Percentiles rank a stretch among this genome's conserved stretches.
These are phyloP conservation scores for Varanus komodoensis DNA, from an alignment of 2,113 vertebrate species.

Conservation along the genomic window DNA sequence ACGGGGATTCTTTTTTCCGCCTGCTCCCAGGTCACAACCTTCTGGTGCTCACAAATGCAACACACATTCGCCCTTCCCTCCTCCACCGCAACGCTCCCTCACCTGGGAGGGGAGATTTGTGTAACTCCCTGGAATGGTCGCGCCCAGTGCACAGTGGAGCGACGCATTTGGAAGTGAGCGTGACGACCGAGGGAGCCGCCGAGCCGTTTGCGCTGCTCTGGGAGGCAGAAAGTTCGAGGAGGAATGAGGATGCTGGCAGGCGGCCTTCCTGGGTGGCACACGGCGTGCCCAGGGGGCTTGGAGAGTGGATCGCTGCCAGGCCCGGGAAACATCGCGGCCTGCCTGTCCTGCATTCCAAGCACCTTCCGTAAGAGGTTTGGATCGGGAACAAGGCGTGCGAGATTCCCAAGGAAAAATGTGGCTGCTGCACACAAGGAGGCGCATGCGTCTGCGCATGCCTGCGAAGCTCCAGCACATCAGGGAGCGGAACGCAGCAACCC, in stretches of 20 bases:
- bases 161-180: background rate
- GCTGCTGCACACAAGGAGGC: background rate
- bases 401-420: background rate
- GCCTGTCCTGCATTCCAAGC: background rate
- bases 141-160: background rate
- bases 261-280: accelerated
- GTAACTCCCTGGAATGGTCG: background rate
- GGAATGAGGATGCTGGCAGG: background rate
- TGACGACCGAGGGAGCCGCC: accelerated
- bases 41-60: background rate
- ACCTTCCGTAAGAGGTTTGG: background rate
- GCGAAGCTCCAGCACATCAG: no score
- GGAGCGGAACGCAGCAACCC: background rate
- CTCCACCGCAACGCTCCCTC: background rate
- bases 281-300: background rate
- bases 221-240: background rate
- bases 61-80: background rate
- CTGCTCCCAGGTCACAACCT: no score
- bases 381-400: background rate
- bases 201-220: background rate
- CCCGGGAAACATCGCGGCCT: background rate
- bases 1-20: background rate
- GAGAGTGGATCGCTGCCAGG: background rate
- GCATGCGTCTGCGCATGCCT: no score
- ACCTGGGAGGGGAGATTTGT: no score